phyloP scores from a whole-genome alignment of 1,140 invertebrate species.

The Polyergus mexicanus region DNA sequence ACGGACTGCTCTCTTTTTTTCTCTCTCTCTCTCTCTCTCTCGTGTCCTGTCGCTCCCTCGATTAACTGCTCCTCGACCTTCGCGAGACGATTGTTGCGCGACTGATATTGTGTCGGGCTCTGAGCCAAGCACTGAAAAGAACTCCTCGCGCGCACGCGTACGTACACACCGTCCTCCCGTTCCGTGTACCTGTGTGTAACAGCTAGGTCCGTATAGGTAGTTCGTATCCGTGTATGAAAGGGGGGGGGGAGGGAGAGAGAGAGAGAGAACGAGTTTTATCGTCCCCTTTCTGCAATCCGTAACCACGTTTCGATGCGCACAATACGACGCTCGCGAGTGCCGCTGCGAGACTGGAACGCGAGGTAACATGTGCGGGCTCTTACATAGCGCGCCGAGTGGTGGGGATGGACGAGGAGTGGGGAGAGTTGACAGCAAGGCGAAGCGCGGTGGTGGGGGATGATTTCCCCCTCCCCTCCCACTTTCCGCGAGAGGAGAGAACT shows the following conservation, averaged over 20 bases:
- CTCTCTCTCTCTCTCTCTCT: slow-evolving; percentile 58
- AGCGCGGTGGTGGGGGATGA: slow-evolving; percentile 44
- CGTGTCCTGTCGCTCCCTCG: slow-evolving; percentile 63
- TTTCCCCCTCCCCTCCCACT: slow-evolving; percentile 41
- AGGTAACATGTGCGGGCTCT: slow-evolving; percentile 84
- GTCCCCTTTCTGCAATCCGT: slow-evolving; percentile 63
- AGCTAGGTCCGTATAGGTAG: slow-evolving; percentile 22
- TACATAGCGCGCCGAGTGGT: slow-evolving; percentile 78
- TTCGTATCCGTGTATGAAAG: slow-evolving; percentile 22
- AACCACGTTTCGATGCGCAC: slow-evolving; percentile 60
- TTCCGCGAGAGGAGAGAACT: background rate
- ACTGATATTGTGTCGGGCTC: slow-evolving; percentile 67
- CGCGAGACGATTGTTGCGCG: slow-evolving; percentile 56
- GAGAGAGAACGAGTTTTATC: slow-evolving; percentile 57
- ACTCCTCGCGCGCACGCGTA: slow-evolving; percentile 70
- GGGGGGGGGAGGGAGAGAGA: background rate
- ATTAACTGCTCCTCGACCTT: slow-evolving; percentile 51
- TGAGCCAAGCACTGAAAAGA: slow-evolving; percentile 64
- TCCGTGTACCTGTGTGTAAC: slow-evolving; percentile 14
- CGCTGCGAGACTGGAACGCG: slow-evolving; percentile 85
- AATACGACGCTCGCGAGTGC: slow-evolving; percentile 81
- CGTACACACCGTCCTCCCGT: slow-evolving; percentile 23
- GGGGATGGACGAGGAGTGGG: slow-evolving; percentile 9
- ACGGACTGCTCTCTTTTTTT: slow-evolving; percentile 17
- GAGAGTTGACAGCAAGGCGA: slow-evolving; percentile 39